Percentiles rank a stretch among this genome's conserved stretches.
Conservation (phyloP, 2,113 vertebrate species). For the Acrocephalus arundinaceus region DNA sequence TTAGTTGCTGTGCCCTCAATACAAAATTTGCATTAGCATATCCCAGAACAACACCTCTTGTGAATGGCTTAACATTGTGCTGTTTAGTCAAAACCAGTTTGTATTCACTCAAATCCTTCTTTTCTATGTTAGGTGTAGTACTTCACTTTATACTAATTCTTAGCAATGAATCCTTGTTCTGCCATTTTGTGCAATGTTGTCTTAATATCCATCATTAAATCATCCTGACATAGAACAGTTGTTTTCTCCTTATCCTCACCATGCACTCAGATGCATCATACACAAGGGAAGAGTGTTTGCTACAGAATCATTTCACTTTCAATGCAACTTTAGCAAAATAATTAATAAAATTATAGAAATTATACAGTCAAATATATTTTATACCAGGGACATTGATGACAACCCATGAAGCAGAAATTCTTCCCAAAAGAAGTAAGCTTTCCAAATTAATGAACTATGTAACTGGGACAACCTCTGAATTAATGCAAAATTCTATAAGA, state of each 20-base stretch:
- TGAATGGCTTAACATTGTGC: not conserved
- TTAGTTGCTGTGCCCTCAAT: not conserved
- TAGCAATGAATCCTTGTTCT: not conserved
- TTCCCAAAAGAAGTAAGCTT: not conserved
- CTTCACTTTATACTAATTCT: not conserved
- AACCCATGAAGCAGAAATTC: not conserved
- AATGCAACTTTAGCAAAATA: not conserved
- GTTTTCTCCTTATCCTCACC: not conserved
- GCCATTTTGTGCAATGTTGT: not conserved
- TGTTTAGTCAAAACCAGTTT: not conserved
- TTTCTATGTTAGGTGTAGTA: not conserved
- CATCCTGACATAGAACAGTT: not conserved
- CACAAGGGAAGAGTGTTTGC: not conserved
- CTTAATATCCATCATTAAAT: constrained; percentile 5
- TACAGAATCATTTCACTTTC: not conserved
- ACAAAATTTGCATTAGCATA: not conserved
- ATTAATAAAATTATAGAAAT: not conserved
- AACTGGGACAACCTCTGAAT: not conserved
- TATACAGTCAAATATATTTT: not conserved
- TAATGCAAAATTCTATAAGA: not conserved
- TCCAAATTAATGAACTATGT: not conserved
- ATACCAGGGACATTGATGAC: not conserved
- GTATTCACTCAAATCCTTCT: not conserved
- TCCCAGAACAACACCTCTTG: not conserved
- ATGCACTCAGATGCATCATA: not conserved